A percentile compares a stretch with the other conserved stretches of the same genome.
Conservation (phyloP, 1,140 invertebrate genomes). For the Helicoverpa armigera region DNA sequence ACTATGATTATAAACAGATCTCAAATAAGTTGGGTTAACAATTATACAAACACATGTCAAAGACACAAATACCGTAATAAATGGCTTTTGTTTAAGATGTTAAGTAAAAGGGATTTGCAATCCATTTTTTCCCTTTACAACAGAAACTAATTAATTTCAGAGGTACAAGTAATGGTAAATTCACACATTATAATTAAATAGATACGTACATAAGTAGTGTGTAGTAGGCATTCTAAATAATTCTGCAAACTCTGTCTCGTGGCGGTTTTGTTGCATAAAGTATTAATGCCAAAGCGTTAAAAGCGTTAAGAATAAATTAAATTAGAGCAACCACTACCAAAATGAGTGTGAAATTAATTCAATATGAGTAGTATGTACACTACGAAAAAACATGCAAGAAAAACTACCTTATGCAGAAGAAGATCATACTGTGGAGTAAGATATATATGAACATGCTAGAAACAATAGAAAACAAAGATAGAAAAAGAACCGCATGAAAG, state of each 20-base stretch:
- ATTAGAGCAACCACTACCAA: slow-evolving; percentile 71
- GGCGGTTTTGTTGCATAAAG: slow-evolving; percentile 79
- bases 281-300: slow-evolving; percentile 69
- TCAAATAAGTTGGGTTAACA: neutral
- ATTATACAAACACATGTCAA: slow-evolving; percentile 7
- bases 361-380: slow-evolving; percentile 72
- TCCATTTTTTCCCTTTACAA: slow-evolving; percentile 1
- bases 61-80: slow-evolving; percentile 36
- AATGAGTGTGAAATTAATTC: slow-evolving; percentile 67
- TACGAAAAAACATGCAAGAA: slow-evolving; percentile 65
- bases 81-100: slow-evolving; percentile 32
- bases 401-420: slow-evolving; percentile 82
- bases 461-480: slow-evolving; percentile 74
- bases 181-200: slow-evolving; percentile 39
- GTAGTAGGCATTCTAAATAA: slow-evolving; percentile 66
- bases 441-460: slow-evolving; percentile 81
- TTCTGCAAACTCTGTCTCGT: slow-evolving; percentile 84
- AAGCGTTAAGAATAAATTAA: slow-evolving; percentile 72
- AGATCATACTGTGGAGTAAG: slow-evolving; percentile 80
- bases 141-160: slow-evolving; percentile 54
- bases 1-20: neutral
- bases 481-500: slow-evolving; percentile 83
- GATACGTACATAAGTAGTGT: slow-evolving; percentile 56
- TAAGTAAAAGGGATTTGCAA: neutral
- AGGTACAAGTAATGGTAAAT: slow-evolving; percentile 58